phyloP scores from a whole-genome alignment of 2,888 invertebrate species.

The Pyrrhosoma nymphula region DNA sequence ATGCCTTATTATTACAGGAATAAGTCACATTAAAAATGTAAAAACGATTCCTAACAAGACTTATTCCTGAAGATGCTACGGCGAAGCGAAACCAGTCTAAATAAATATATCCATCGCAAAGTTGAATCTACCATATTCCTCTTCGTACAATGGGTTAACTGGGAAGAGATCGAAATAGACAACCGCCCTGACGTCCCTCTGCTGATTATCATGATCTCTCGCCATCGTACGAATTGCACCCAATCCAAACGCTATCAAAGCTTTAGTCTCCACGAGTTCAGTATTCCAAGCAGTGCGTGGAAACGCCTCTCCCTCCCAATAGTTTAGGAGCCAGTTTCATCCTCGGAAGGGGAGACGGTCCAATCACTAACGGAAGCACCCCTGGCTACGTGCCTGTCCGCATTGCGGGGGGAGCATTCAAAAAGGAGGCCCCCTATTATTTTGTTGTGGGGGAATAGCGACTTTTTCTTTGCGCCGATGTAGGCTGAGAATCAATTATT shows the following conservation, averaged over 20 bases:
- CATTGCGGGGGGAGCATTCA: conserved; percentile 26
- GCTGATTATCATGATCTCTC: not conserved
- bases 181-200: not conserved
- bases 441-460: not conserved
- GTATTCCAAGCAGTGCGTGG: not conserved
- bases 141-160: too few species aligned
- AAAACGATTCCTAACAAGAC: too few species aligned
- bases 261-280: not conserved
- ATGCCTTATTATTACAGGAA: too few species aligned
- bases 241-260: not conserved
- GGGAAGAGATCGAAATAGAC: too few species aligned
- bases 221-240: not conserved
- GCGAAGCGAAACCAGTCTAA: too few species aligned
- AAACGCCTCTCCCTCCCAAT: not conserved
- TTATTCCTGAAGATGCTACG: too few species aligned
- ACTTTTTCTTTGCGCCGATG: not conserved
- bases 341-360: not conserved
- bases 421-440: not conserved
- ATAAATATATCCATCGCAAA: too few species aligned
- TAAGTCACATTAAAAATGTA: too few species aligned
- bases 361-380: not conserved
- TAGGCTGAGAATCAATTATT: not conserved
- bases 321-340: not conserved
- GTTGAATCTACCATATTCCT: too few species aligned
- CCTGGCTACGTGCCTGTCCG: conserved; percentile 13